phyloP scores from a whole-genome alignment of 2,888 invertebrate species.

The Drosophila greeni region DNA sequence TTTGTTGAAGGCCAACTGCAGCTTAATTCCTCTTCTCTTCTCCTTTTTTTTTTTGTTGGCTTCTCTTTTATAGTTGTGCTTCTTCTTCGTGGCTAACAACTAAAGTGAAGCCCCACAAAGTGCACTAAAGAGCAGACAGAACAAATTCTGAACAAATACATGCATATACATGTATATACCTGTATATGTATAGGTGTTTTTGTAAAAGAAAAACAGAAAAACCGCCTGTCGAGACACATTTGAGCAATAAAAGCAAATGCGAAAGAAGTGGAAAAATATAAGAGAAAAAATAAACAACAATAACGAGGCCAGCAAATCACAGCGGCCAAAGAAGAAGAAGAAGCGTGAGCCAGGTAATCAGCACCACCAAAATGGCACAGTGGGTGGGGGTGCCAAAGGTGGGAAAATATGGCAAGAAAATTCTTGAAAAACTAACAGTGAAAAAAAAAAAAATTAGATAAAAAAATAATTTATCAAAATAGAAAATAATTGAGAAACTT shows the following conservation, averaged over 20 bases:
- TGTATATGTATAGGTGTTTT: no score
- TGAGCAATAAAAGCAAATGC: slow-evolving; percentile 31
- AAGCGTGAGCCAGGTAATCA: slow-evolving; percentile 37
- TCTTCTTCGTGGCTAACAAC: slow-evolving; percentile 2
- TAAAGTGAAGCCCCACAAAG: slow-evolving; percentile 29
- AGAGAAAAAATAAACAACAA: slow-evolving; percentile 26
- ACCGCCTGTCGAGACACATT: slow-evolving; percentile 30
- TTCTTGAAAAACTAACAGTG: no score
- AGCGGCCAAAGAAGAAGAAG: slow-evolving; percentile 12
- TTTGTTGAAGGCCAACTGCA: slow-evolving; percentile 31
- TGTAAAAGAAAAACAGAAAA: slow-evolving; percentile 12
- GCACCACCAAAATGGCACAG: slow-evolving; percentile 23
- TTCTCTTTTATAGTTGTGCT: not conserved
- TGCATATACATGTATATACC: not conserved
- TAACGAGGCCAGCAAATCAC: slow-evolving; percentile 30
- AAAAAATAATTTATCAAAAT: not conserved
- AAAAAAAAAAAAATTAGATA: not conserved
- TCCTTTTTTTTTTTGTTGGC: not conserved
- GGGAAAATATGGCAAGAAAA: no score
- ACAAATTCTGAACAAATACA: slow-evolving; percentile 15
- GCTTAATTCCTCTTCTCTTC: slow-evolving; percentile 8
- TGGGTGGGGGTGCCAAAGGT: slow-evolving; percentile 7
- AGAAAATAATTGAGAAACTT: not conserved
- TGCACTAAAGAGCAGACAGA: slow-evolving; percentile 22
- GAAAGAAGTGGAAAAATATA: slow-evolving; percentile 21